phyloP scores from a whole-genome alignment of 2,113 vertebrate genomes.

The Actenoides hombroni region DNA sequence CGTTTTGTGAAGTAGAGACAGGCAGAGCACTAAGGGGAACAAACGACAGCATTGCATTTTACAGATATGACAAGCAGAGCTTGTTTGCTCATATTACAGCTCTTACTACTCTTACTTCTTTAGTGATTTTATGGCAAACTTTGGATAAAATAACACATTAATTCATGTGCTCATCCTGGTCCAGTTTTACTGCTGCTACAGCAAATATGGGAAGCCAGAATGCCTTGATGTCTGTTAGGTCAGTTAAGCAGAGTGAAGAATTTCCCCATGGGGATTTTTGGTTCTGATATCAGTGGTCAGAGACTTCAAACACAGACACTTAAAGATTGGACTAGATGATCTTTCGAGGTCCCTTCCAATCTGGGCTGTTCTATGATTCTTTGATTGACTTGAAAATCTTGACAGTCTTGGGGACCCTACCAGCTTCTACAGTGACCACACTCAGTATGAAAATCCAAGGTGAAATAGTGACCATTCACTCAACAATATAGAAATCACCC shows the following conservation, averaged over 20 bases:
- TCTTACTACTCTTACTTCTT: not conserved
- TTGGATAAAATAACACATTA: not conserved
- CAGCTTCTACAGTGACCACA: not conserved
- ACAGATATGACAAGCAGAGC: not conserved
- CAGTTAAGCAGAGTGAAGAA: not conserved
- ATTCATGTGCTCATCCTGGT: not conserved
- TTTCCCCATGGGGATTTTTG: not conserved
- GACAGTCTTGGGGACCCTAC: not conserved
- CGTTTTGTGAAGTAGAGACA: not conserved
- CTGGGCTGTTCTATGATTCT: not conserved
- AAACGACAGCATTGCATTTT: not conserved
- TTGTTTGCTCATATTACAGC: not conserved
- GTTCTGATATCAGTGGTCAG: not conserved
- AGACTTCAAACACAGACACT: not conserved
- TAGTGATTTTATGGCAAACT: not conserved
- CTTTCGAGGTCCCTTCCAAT: not conserved
- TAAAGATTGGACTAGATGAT: not conserved
- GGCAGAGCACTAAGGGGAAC: not conserved
- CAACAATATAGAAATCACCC: not conserved
- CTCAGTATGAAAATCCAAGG: not conserved
- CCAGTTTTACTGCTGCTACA: not conserved
- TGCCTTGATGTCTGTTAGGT: rapidly evolving
- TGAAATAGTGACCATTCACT: not conserved
- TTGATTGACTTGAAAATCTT: not conserved
- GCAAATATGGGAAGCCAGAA: not conserved